phyloP scores from a whole-genome alignment of 2,113 vertebrate genomes.

The Oreochromis niloticus region DNA sequence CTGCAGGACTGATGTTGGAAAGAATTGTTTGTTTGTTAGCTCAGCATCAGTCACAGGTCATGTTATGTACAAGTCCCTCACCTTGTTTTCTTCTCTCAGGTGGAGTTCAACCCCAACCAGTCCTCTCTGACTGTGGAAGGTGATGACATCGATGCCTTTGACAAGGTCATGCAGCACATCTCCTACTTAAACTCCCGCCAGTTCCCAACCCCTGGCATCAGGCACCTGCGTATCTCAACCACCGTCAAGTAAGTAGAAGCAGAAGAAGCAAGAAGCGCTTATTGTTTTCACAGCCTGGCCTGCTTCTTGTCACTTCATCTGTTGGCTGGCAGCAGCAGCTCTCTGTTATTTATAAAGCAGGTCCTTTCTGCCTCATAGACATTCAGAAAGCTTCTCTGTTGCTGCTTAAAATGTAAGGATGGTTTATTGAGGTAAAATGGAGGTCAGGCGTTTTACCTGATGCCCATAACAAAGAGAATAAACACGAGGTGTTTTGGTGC shows the following conservation, averaged over 20 bases:
- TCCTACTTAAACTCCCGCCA: conserved; percentile 94
- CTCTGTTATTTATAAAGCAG: background rate
- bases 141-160: conserved; percentile 82
- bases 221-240: conserved; percentile 84
- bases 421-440: background rate
- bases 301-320: background rate
- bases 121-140: conserved; percentile 84
- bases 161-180: conserved; percentile 90
- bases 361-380: background rate
- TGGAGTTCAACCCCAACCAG: conserved; percentile 86
- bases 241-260: conserved; percentile 74
- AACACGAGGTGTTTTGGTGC: background rate
- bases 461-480: conserved; percentile 15
- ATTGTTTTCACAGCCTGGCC: background rate
- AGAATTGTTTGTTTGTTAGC: background rate
- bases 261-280: background rate
- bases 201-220: conserved; percentile 94
- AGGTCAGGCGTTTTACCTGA: background rate
- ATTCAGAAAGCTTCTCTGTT: background rate
- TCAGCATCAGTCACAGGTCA: background rate
- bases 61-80: background rate
- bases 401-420: background rate
- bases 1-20: fast-evolving
- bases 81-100: conserved; percentile 59
- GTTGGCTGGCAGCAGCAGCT: background rate